Percentiles rank a stretch among this genome's conserved stretches.
phyloP scores from a whole-genome alignment of 2,113 vertebrate genomes.

The Melanerpes aurifrons region DNA sequence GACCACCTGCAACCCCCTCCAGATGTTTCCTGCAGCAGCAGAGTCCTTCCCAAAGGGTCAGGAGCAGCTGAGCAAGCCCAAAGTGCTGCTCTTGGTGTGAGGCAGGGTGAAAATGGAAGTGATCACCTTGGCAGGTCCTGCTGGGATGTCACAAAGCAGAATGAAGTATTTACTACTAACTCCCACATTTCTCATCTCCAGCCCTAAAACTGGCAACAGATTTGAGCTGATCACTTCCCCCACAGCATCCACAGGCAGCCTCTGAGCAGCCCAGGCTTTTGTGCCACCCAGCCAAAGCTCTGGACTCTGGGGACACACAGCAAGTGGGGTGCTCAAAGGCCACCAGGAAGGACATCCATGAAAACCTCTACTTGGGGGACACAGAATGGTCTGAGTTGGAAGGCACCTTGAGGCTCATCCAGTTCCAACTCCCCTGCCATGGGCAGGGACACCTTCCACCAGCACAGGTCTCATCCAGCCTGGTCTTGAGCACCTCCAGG shows the following conservation, averaged over 20 bases:
- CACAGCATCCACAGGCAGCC: background rate
- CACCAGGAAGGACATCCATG: background rate
- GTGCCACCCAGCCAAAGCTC: background rate
- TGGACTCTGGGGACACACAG: background rate
- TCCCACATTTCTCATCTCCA: background rate
- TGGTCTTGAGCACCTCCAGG: no score
- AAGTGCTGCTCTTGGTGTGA: accelerated
- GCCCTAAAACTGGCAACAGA: background rate
- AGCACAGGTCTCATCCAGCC: no score
- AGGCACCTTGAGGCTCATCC: no score
- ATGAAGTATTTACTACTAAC: background rate
- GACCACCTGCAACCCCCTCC: background rate
- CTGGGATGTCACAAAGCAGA: background rate
- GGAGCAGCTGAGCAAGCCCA: background rate
- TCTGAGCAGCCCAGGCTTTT: background rate
- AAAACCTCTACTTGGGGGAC: background rate
- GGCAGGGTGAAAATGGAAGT: background rate
- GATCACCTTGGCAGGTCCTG: background rate
- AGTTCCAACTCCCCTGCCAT: no score
- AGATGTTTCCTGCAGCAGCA: background rate
- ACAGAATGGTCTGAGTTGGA: no score
- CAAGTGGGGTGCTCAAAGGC: background rate
- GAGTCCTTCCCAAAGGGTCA: background rate
- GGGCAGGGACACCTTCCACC: no score
- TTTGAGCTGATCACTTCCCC: background rate